These are phyloP conservation scores for Phenganax subtilis DNA, from an alignment of 92 coral and sea anemone genomes.

Conservation along the genomic window DNA sequence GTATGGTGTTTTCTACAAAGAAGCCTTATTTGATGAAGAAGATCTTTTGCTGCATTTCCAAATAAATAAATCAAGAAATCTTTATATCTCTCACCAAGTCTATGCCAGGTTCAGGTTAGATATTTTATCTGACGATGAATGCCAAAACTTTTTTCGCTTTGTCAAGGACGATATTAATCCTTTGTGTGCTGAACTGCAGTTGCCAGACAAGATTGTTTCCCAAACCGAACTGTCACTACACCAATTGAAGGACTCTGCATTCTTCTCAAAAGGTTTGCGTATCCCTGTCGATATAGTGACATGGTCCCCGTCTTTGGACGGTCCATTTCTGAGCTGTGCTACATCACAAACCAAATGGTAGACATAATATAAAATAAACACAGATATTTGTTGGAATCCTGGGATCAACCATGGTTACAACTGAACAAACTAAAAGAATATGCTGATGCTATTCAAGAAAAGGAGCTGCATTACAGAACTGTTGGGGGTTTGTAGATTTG, in stretches of 20 bases:
- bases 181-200: slow-evolving; percentile 42
- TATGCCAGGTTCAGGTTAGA: slow-evolving; percentile 51
- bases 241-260: slow-evolving; percentile 45
- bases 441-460: slow-evolving; percentile 34
- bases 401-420: slow-evolving; percentile 43
- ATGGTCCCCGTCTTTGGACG: slow-evolving; percentile 46
- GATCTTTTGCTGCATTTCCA: slow-evolving; percentile 18
- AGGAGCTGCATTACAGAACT: slow-evolving; percentile 48
- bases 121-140: slow-evolving; percentile 48
- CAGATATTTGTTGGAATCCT: slow-evolving; percentile 31
- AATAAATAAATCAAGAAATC: slow-evolving; percentile 45
- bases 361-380: slow-evolving; percentile 27
- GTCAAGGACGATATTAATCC: slow-evolving; percentile 45
- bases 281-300: slow-evolving; percentile 42
- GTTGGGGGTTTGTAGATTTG: slow-evolving; percentile 51
- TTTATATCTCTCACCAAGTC: slow-evolving; percentile 51
- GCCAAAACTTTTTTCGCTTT: slow-evolving; percentile 48
- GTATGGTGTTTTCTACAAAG: neutral
- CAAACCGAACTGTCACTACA: slow-evolving; percentile 31
- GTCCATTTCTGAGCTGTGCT: slow-evolving; percentile 40
- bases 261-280: slow-evolving; percentile 39
- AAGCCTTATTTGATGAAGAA: neutral
- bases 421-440: slow-evolving; percentile 12
- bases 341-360: slow-evolving; percentile 39
- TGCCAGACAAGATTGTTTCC: slow-evolving; percentile 43